Evolutionary conservation across 2,888 invertebrate species (phyloP), one percentile per base, ranked within the genome.

Genomic region (Hymenopus coronatus): DNA sequence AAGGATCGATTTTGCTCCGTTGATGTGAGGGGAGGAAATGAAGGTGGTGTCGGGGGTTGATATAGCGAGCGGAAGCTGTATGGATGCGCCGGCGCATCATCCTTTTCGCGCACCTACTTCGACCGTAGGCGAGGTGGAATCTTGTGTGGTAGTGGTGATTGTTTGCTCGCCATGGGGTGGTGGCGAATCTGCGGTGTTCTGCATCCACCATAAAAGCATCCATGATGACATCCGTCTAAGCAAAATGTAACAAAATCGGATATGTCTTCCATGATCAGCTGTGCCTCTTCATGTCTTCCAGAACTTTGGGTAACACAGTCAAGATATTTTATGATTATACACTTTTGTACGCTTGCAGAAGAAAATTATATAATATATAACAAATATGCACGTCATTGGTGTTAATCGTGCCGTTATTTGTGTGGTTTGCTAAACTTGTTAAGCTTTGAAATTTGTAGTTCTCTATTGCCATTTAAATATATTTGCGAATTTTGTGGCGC

Each of bases 241-340:
- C 54, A 70, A 30, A 70, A n/a, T 82, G 81, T 82, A 87, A 89
- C 91, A 94, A 94, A 94, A 94, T 94, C 94, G 93, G 93, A 93
- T 92, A 94, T 93, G 94, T 94, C 94, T 94, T 94, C 94, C 94
- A 94, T 91, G 91, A 89, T 85, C 84, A 88, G 82, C 85, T 85
- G 85, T 70, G 54, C 54, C 54, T 70, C 54, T 70, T 70, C 54
- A 70, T 70, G 54, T 70, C 54, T 70, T 70, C 54, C 54, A 70
- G 54, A 70, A 70, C 54, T 70, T 70, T 20, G 54, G 25, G 54
- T 25, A 70, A 25, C 20, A 70, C 20, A 20, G 20, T 20, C 20
- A 70, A 70, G 54, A 70, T 70, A 70, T 70, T 70, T 70, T 70
- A 70, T 70, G 54, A 70, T 3, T 70, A 70, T 70, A 70, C 54